Evolutionary conservation across 2,888 invertebrate genomes (phyloP).

Genomic region (Brachyptera putata): DNA sequence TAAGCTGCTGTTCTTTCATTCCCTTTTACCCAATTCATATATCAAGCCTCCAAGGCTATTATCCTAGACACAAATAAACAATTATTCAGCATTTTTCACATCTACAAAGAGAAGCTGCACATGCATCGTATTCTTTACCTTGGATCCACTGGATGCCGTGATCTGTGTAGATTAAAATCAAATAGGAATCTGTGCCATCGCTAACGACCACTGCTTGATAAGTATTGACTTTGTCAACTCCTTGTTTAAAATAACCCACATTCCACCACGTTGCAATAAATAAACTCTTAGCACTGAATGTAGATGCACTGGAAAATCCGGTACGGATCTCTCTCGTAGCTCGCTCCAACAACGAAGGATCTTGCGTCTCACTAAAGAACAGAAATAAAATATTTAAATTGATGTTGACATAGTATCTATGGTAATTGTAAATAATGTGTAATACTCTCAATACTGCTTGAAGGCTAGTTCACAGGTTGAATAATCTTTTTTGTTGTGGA

Average conservation of each 20-base stretch:
- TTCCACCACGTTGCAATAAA: slow-evolving; percentile 89
- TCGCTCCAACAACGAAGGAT: slow-evolving; percentile 42
- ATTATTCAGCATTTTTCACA: too few species aligned
- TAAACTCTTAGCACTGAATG: slow-evolving; percentile 72
- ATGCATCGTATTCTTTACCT: slow-evolving; percentile 50
- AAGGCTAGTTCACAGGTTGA: too few species aligned
- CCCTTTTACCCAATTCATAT: too few species aligned
- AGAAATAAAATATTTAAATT: neutral
- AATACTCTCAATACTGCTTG: too few species aligned
- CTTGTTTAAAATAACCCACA: slow-evolving; percentile 71
- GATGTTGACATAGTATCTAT: too few species aligned
- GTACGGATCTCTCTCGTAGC: slow-evolving; percentile 67
- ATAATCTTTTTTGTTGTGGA: too few species aligned
- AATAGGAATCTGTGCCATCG: slow-evolving; percentile 76
- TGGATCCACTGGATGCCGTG: slow-evolving; percentile 90
- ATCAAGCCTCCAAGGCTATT: too few species aligned
- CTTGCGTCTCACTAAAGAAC: slow-evolving; percentile 45
- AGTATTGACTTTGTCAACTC: slow-evolving; percentile 73
- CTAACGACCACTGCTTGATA: slow-evolving; percentile 76
- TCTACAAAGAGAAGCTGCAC: too few species aligned
- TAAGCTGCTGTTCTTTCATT: too few species aligned
- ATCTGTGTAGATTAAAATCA: slow-evolving; percentile 81
- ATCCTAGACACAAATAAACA: too few species aligned
- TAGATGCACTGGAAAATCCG: slow-evolving; percentile 64
- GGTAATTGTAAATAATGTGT: too few species aligned